These are phyloP conservation scores for Zaprionus inermis DNA, from an alignment of 1,140 invertebrate species.

Conservation along the genomic window DNA sequence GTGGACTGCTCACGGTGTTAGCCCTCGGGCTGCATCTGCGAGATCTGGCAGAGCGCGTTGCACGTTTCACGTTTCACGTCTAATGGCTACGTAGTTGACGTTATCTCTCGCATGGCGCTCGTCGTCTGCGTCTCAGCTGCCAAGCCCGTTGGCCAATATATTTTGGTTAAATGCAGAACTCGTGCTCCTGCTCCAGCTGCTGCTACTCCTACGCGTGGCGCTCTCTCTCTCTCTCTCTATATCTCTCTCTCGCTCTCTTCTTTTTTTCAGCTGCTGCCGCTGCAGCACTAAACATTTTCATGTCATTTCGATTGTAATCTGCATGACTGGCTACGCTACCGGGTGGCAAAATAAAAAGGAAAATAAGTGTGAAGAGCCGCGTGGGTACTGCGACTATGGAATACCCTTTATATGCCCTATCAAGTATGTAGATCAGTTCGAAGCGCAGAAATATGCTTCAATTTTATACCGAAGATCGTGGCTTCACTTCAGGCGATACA, in stretches of 20 bases:
- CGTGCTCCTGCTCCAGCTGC: constrained; percentile 37
- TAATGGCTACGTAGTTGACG: constrained; percentile 60
- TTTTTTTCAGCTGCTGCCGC: constrained; percentile 45
- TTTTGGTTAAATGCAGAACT: constrained; percentile 71
- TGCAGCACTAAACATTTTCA: constrained; percentile 83
- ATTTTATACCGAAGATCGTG: no score
- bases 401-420: neutral
- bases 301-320: constrained; percentile 84
- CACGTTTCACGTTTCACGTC: constrained; percentile 29
- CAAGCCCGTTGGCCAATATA: constrained; percentile 60
- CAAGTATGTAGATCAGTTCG: no score
- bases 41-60: neutral
- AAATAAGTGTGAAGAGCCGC: neutral
- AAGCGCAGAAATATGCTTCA: no score
- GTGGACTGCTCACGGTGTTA: neutral
- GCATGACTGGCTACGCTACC: constrained; percentile 68
- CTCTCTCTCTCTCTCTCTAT: neutral
- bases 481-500: neutral
- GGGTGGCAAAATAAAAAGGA: constrained; percentile 14
- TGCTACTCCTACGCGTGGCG: neutral
- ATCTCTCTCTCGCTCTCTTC: neutral
- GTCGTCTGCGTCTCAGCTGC: constrained; percentile 24
- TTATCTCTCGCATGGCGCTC: constrained; percentile 70
- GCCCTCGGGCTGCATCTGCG: neutral
- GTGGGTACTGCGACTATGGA: neutral